Evolutionary conservation across 2,113 vertebrate genomes (phyloP).

Genomic region (Alouatta palliata): DNA sequence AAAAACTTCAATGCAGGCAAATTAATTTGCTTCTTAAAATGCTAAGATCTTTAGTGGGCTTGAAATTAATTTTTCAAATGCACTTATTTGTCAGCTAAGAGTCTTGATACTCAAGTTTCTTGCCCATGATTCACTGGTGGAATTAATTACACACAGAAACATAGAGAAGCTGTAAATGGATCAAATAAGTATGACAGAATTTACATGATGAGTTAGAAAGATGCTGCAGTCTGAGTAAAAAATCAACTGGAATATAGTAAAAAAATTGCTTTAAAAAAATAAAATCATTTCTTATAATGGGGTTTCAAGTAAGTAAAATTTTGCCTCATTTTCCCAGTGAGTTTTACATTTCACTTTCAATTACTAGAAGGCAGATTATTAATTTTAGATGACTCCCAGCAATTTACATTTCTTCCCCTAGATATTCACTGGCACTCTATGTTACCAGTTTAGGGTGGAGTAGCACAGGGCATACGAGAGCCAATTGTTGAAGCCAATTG

Average conservation of each 20-base stretch:
- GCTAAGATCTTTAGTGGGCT: neutral
- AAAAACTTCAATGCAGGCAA: slow-evolving; percentile 28
- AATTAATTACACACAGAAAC: slow-evolving; percentile 26
- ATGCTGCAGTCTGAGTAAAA: neutral
- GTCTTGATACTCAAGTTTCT: neutral
- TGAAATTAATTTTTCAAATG: slow-evolving; percentile 10
- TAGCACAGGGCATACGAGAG: neutral
- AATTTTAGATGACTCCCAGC: neutral
- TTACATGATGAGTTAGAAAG: neutral
- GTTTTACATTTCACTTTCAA: slow-evolving; percentile 28
- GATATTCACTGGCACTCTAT: neutral
- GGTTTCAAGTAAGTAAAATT: neutral
- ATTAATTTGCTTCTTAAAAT: slow-evolving; percentile 53
- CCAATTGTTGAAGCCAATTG: neutral
- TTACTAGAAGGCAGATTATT: neutral
- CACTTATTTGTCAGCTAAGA: neutral
- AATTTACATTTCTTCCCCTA: neutral
- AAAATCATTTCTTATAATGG: neutral
- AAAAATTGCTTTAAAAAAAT: neutral
- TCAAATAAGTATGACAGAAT: neutral
- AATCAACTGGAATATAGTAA: neutral
- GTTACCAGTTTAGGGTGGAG: neutral
- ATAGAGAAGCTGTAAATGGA: neutral
- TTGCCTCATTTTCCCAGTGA: neutral
- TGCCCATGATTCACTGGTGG: neutral